Evolutionary conservation across 2,113 vertebrate species (phyloP).

Genomic region (Aythya baeri): DNA sequence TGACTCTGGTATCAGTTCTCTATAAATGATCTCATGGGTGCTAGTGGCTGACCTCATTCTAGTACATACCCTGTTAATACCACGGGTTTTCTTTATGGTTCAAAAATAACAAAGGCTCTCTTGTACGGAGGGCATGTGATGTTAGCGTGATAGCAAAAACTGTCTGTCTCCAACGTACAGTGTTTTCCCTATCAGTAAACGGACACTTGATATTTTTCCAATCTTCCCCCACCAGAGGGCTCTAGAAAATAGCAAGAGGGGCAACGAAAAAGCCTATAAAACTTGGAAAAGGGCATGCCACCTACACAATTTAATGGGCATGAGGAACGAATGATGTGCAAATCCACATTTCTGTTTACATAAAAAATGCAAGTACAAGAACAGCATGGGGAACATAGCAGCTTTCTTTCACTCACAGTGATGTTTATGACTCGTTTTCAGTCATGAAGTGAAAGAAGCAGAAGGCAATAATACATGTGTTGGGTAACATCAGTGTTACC

Average conservation of each 20-base stretch:
- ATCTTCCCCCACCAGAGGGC: slow-evolving; percentile 31
- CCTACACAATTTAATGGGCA: not conserved
- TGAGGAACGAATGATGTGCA: not conserved
- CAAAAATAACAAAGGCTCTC: not conserved
- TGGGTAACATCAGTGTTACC: not conserved
- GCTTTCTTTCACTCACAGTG: not conserved
- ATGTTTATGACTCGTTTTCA: not conserved
- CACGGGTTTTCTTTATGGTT: not conserved
- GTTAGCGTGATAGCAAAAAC: not conserved
- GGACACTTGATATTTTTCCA: not conserved
- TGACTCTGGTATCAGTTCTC: not conserved
- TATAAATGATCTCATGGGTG: not conserved
- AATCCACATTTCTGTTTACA: not conserved
- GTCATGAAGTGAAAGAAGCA: not conserved
- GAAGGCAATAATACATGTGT: not conserved
- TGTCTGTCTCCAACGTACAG: not conserved
- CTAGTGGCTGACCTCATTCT: not conserved
- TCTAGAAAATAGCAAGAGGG: not conserved
- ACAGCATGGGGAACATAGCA: not conserved
- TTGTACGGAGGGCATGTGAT: not conserved
- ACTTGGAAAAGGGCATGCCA: not conserved
- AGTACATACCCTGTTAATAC: not conserved
- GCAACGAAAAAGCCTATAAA: not conserved
- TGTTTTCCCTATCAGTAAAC: not conserved
- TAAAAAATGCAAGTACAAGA: not conserved